Evolutionary conservation across 2,888 invertebrate species (phyloP).

Genomic region (Pristionchus arcanus): DNA sequence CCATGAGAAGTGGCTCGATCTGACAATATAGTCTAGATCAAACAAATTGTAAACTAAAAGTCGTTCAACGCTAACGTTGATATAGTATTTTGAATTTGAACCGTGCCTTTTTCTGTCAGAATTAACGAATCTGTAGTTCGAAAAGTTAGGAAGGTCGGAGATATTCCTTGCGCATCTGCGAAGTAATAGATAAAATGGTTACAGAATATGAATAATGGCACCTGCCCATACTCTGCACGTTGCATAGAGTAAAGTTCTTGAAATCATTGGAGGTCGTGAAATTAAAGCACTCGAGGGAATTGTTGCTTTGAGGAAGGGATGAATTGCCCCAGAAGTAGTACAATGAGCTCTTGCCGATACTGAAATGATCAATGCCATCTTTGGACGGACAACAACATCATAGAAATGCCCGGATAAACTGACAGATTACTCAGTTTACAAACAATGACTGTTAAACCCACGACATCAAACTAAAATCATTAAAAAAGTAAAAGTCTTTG

Average conservation of each 20-base stretch:
- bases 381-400: not conserved
- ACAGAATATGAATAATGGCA: not conserved
- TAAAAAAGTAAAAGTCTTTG: no score
- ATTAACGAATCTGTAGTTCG: not conserved
- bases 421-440: no score
- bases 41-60: not conserved
- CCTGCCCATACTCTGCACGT: not conserved
- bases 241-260: not conserved
- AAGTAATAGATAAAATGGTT: not conserved
- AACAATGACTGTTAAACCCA: no score
- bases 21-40: not conserved
- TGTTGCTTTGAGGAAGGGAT: not conserved
- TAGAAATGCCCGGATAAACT: not conserved
- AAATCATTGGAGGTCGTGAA: not conserved
- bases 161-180: not conserved
- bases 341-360: not conserved
- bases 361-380: not conserved
- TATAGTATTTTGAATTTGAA: not conserved
- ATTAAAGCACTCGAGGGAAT: not conserved
- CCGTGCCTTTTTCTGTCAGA: not conserved
- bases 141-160: not conserved
- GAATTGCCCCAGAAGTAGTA: not conserved
- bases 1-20: not conserved
- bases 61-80: not conserved
- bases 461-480: no score